Percentiles rank a stretch among this genome's conserved stretches.
Conservation (phyloP, 2,888 invertebrate species). For the Ptychoptera albimana region DNA sequence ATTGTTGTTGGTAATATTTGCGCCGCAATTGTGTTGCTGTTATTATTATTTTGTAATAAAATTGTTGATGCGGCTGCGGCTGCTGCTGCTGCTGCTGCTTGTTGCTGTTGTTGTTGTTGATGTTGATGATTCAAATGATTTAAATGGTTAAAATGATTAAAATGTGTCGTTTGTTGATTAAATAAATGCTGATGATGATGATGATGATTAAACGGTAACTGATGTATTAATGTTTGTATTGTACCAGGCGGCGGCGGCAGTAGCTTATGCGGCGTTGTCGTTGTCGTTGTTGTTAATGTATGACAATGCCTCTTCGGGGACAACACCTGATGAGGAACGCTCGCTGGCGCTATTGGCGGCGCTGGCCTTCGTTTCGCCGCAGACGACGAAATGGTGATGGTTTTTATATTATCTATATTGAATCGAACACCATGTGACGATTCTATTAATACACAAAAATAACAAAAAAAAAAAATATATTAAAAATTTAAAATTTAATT, state of each 20-base stretch:
- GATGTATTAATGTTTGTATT: slow-evolving; percentile 23
- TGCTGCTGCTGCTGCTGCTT: slow-evolving; percentile 7
- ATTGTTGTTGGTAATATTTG: slow-evolving; percentile 15
- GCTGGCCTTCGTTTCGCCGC: slow-evolving; percentile 35
- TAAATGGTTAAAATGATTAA: slow-evolving; percentile 2
- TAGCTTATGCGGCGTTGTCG: slow-evolving; percentile 22
- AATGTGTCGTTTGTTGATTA: slow-evolving; percentile 30
- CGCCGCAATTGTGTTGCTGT: slow-evolving; percentile 28
- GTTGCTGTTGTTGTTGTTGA: slow-evolving; percentile 15
- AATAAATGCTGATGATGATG: slow-evolving; percentile 12
- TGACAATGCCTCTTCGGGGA: slow-evolving; percentile 34
- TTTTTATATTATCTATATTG: slow-evolving; percentile 17
- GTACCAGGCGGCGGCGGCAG: slow-evolving; percentile 21
- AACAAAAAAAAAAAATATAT: not conserved
- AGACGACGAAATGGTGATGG: slow-evolving; percentile 35
- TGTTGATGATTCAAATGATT: slow-evolving; percentile 8
- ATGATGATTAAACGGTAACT: slow-evolving; percentile 10
- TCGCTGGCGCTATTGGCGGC: slow-evolving; percentile 35
- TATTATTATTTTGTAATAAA: slow-evolving; percentile 16
- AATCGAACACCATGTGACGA: slow-evolving; percentile 5
- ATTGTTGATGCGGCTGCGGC: slow-evolving; percentile 5
- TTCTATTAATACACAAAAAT: not conserved
- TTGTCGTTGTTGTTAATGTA: slow-evolving; percentile 28
- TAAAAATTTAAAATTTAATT: not conserved
- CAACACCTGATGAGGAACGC: slow-evolving; percentile 32